phyloP scores from a whole-genome alignment of 2,113 vertebrate species.

The Gasterosteus aculeatus region DNA sequence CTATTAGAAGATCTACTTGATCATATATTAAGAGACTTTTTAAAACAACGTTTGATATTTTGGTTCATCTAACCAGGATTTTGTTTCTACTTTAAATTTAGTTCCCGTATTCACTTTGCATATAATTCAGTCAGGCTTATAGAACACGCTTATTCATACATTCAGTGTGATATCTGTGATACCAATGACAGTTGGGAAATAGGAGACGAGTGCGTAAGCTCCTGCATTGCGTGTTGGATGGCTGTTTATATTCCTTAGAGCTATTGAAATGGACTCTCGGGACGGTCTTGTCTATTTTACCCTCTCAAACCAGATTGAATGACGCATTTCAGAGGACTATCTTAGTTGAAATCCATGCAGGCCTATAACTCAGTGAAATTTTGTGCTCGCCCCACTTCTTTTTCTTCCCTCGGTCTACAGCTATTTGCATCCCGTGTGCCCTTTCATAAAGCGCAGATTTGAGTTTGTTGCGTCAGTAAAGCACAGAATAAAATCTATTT shows the following conservation, averaged over 20 bases:
- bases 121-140: constrained; percentile 12
- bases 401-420: constrained; percentile 27
- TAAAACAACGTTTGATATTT: not conserved
- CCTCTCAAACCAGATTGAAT: constrained; percentile 46
- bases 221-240: constrained; percentile 21
- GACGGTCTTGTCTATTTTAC: constrained; percentile 50
- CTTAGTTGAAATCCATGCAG: constrained; percentile 60
- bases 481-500: constrained; percentile 74
- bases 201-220: constrained; percentile 37
- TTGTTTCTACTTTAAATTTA: constrained; percentile 20
- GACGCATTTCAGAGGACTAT: constrained; percentile 47
- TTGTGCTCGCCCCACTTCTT: not conserved
- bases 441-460: constrained; percentile 56
- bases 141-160: constrained; percentile 34
- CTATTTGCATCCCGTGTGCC: constrained; percentile 43
- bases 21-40: not conserved
- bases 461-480: constrained; percentile 62
- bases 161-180: constrained; percentile 35
- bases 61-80: not conserved
- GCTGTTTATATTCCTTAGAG: constrained; percentile 37
- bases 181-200: constrained; percentile 57
- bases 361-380: constrained; percentile 45
- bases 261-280: constrained; percentile 52
- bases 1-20: not conserved
- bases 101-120: not conserved